Percentiles rank a stretch among this genome's conserved stretches.
Conservation (phyloP, 2,797 vertebrate species). For the Poeciliopsis turneri region DNA sequence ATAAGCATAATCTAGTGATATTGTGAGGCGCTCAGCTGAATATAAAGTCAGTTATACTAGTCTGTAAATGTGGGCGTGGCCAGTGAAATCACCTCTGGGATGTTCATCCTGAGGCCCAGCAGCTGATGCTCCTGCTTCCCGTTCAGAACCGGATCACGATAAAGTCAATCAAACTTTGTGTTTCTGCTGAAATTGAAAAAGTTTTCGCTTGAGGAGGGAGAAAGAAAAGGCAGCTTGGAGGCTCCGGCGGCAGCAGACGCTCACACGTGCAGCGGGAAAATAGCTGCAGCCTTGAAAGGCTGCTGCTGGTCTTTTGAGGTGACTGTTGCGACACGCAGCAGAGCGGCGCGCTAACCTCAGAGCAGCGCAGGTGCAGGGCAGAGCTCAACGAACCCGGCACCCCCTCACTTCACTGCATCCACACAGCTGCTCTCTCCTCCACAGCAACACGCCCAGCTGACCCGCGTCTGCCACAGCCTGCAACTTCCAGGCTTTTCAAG, state of each 20-base stretch:
- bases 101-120: conserved; percentile 50
- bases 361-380: conserved; percentile 69
- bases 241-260: conserved; percentile 61
- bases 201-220: conserved; percentile 31
- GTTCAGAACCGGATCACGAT: conserved; percentile 1
- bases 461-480: background rate
- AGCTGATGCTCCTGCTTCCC: conserved; percentile 41
- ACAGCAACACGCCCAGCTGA: background rate
- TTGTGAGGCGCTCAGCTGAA: conserved; percentile 57
- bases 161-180: background rate
- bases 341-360: conserved; percentile 50
- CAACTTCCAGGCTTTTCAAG: background rate
- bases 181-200: background rate
- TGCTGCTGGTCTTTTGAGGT: conserved; percentile 61
- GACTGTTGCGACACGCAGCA: conserved; percentile 70
- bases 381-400: conserved; percentile 62
- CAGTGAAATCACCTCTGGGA: conserved; percentile 36
- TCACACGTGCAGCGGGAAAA: conserved; percentile 25
- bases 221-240: conserved; percentile 38
- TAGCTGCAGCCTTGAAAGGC: conserved; percentile 42
- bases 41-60: conserved; percentile 65
- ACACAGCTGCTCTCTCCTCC: conserved; percentile 1
- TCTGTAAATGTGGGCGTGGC: conserved; percentile 60
- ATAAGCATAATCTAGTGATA: conserved; percentile 71
- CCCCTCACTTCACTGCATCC: conserved; percentile 51